Conservation (phyloP, 2,797 vertebrate genomes). For the Menidia menidia region DNA sequence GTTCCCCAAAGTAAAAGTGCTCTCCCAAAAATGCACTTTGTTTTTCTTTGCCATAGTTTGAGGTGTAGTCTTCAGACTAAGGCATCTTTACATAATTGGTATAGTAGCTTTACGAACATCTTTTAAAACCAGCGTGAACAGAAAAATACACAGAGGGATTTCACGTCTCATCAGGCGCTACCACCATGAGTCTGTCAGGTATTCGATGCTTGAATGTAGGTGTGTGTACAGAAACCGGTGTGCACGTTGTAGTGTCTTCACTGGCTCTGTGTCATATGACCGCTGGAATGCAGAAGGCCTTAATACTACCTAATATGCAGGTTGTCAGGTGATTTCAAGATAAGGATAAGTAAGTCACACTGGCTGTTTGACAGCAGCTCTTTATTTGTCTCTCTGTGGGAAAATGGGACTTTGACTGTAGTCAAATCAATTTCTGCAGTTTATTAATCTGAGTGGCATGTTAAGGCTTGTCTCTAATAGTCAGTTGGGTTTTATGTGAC, state of each 20-base stretch:
- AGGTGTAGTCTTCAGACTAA: background rate
- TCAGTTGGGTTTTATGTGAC: too few relatives aligned
- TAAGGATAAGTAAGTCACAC: background rate
- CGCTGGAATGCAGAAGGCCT: constrained; percentile 70
- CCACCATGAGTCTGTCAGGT: constrained; percentile 2
- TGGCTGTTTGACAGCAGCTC: background rate
- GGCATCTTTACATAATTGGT: background rate
- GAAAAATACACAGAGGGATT: background rate
- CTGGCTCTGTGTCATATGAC: constrained; percentile 63
- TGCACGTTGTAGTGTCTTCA: constrained; percentile 26
- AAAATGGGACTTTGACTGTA: too few relatives aligned
- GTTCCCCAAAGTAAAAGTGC: background rate
- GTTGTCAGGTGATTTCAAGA: constrained; percentile 53
- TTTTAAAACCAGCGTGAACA: background rate
- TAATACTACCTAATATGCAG: constrained; percentile 47
- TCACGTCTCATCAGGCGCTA: background rate
- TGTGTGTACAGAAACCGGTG: constrained; percentile 17
- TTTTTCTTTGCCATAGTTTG: background rate
- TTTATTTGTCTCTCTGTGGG: too few relatives aligned
- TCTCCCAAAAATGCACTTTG: background rate
- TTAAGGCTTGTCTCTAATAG: too few relatives aligned
- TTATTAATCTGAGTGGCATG: too few relatives aligned
- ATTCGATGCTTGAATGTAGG: constrained; percentile 2
- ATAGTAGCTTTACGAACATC: background rate
- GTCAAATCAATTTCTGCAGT: too few relatives aligned